A percentile compares a stretch with the other conserved stretches of the same genome.
phyloP scores from a whole-genome alignment of 1,140 invertebrate genomes.

The Adelges cooleyi region DNA sequence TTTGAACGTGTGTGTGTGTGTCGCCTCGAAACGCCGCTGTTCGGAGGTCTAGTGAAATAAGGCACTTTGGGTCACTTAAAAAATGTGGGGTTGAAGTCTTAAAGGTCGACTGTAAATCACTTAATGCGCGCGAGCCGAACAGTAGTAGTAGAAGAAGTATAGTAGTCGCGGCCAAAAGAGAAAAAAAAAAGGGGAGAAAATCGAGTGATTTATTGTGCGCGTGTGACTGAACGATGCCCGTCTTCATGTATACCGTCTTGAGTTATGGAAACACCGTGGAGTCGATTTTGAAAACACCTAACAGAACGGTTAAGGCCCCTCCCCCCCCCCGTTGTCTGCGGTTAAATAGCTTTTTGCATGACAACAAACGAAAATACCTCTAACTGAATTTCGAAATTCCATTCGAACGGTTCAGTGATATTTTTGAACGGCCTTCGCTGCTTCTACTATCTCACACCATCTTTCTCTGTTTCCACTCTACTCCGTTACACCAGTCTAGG shows the following conservation, averaged over 20 bases:
- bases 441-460: no score
- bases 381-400: no score
- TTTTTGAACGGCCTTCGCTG: no score
- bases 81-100: neutral
- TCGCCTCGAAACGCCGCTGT: neutral
- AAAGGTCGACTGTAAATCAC: conserved; percentile 15
- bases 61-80: conserved; percentile 8
- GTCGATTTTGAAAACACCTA: neutral
- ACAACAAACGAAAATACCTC: no score
- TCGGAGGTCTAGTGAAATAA: neutral
- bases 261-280: neutral
- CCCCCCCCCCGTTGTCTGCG: no score
- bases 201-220: conserved; percentile 1
- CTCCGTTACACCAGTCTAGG: no score
- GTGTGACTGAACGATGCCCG: neutral
- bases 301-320: no score
- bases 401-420: no score
- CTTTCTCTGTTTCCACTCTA: no score
- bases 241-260: neutral
- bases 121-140: neutral
- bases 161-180: no score
- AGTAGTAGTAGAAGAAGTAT: neutral
- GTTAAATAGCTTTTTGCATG: no score
- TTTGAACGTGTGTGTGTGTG: neutral
- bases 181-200: neutral